Evolutionary conservation across 1,140 invertebrate species (phyloP), one percentile per base, ranked within the genome.

Genomic region (Cotesia glomerata): DNA sequence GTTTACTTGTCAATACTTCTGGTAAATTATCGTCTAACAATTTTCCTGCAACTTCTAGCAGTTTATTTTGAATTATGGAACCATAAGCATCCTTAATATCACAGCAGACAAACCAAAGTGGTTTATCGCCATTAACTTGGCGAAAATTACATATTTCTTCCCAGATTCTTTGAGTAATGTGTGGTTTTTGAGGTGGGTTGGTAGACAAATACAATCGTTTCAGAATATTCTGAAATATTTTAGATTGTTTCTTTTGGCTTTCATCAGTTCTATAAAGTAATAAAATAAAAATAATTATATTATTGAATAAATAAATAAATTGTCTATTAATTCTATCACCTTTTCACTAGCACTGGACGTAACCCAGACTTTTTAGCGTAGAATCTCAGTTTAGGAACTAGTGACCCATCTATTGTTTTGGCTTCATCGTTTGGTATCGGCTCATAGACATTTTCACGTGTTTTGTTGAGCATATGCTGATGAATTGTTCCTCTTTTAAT

Each of bases 71-170:
- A 11, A 39, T 49, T 7, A 70, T 61, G 0, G 68, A 61, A 18
- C 58, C 68, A 36, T 52, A 71, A 11, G 69, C 69, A 54, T 71
- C 51, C 4, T 64, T 8, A 8, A 71, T 71, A 54, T 71, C 69
- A 16, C 59, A 71, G 5, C 39, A 52, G 4, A 71, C 61, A 51
- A 71, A 71, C n/a, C 54, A 71, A 4, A 71, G 8, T 11, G 32
- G 59, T 32, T n/a, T 63, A 13, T 39, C 34, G 11, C n/a, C 13
- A 14, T 62, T 16, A 13, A 35, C 4, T 45, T 45, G 35, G 2
- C 32, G 14, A n/a, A 11, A 11, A 16, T 45, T 18, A 9, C 5
- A 14, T 1, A 66, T 18, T 2, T n/a, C 5, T 4, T 18, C 3
- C 65, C 65, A 67, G 14, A 54, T 5, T 52, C 52, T n/a, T 4